Conservation (phyloP, 1,140 invertebrate species). For the Trachymyrmex septentrionalis region DNA sequence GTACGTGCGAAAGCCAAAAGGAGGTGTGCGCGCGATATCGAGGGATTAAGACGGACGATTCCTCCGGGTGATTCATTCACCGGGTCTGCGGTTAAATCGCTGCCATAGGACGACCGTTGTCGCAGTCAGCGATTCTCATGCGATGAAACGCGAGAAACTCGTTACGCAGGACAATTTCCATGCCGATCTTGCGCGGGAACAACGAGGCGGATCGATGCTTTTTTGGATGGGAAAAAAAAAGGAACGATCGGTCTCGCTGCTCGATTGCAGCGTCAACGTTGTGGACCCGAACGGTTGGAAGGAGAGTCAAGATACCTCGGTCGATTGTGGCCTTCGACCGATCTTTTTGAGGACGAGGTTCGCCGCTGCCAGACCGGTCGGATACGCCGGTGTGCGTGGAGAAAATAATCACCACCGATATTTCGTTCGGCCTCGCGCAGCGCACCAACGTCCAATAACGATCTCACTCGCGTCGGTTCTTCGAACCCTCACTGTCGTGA, state of each 20-base stretch:
- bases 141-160: conserved; percentile 8
- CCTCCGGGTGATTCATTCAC: conserved; percentile 82
- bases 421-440: conserved; percentile 43
- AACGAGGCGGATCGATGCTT: conserved; percentile 30
- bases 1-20: conserved; percentile 39
- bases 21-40: conserved; percentile 42
- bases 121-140: conserved; percentile 68
- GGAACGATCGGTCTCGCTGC: conserved; percentile 13
- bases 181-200: background rate
- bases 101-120: conserved; percentile 1
- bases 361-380: conserved; percentile 50
- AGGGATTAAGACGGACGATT: conserved; percentile 73
- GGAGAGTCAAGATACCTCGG: background rate
- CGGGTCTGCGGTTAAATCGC: conserved; percentile 74
- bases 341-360: conserved; percentile 59
- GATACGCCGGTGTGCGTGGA: conserved; percentile 3
- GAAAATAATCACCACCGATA: conserved; percentile 51
- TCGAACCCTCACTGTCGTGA: background rate
- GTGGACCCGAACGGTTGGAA: background rate
- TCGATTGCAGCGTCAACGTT: conserved; percentile 1
- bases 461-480: conserved; percentile 1
- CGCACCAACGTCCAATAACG: conserved; percentile 21
- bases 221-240: conserved; percentile 2
- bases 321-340: conserved; percentile 31
- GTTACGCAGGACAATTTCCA: background rate